Base-by-base conservation (phyloP, 2,888 invertebrate genomes). In the Thereva nobilitata region DNA sequence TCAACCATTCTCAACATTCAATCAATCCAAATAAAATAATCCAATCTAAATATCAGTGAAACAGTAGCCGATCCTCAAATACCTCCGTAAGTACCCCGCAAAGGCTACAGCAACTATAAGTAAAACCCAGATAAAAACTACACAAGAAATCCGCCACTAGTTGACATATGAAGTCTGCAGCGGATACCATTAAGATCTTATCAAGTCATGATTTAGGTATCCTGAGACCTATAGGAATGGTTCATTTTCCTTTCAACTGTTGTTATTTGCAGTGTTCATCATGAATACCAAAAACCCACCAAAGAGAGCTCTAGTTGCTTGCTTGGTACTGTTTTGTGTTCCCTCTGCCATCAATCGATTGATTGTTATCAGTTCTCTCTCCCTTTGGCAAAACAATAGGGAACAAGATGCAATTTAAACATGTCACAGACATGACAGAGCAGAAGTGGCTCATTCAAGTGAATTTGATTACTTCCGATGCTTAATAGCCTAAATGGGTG, bases 201-300 rank as follows among this genome's bases (percentile, higher is more conserved):
- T 61, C 61, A n/a, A 6, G 61, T 9, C 49, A 61, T 61, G 50
- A 61, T 61, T 61, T 61, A 61, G 61, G 61, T 61, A 61, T 61
- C 61, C 61, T 61, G 61, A 2, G 50, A 49, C 49, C 23, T 23
- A 23, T 23, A 23, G 23, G 23, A 23, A 23, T 23, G 50, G 50
- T 50, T 35, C 61, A 41, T 34, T 44, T 8, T 50, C 50, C 41
- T n/a, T 42, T 56, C 7, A n/a, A 40, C 4, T 53, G n/a, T 50
- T 7, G 23, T 49, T 8, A n/a, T n/a, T 6, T 34, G 50, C 55
- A n/a, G 38, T 57, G 35, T 45, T 35, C 35, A 35, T 6, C 23
- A 34, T 9, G 9, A 40, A 49, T 7, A 23, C n/a, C 8, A 23
- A 23, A 23, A 23, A 23, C 23, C 23, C 23, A 23, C 23, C 7